Base-by-base conservation (phyloP, 2,113 vertebrate species). In the Etheostoma cragini region DNA sequence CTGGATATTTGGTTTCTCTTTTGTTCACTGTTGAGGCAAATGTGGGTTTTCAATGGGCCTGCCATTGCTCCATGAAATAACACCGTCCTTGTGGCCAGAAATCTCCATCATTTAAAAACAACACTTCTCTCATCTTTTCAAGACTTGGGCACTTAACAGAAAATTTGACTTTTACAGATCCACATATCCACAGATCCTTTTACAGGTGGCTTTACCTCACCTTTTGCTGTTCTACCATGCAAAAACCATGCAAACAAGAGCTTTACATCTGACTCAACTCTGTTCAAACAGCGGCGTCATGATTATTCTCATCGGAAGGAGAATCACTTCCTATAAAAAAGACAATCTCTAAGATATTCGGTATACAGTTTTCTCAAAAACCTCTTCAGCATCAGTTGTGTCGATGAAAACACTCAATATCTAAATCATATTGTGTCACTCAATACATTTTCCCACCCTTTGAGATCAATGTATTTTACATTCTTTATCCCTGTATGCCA, bases 81-180 rank as follows among this genome's bases (percentile, higher is more conserved):
- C 81, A 80, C 67, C 24, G 71, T 82, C 86, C 84, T 79, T 83
- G 46, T 77, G 81, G 77, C 80, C 88, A 88, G 85, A 88, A 77
- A 83, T 85, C 77, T 60, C 83, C 77, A 79, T 89, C 69, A 81
- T 86, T 78, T 87, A 89, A 87, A 84, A 85, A 87, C 54, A 87
- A 73, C 26, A 63, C 80, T 42, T 77, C 75, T 87, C 81, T 90
- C 89, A 90, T 91, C 61, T 87, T 90, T 83, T 87, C 86, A 85
- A 87, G 81, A 93, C 82, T 82, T 84, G 58, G 74, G 80, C 69
- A 81, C 72, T 70, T 87, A 92, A 94, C 86, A 90, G 87, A 84
- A 90, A 89, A 93, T 93, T 88, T 90, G 83, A 93, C 90, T 94
- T 92, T 91, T 88, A 80, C 87, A 79, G 75, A 94, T 90, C 84